Conservation (phyloP, 2,888 invertebrate species). For the Atethmia centrago region DNA sequence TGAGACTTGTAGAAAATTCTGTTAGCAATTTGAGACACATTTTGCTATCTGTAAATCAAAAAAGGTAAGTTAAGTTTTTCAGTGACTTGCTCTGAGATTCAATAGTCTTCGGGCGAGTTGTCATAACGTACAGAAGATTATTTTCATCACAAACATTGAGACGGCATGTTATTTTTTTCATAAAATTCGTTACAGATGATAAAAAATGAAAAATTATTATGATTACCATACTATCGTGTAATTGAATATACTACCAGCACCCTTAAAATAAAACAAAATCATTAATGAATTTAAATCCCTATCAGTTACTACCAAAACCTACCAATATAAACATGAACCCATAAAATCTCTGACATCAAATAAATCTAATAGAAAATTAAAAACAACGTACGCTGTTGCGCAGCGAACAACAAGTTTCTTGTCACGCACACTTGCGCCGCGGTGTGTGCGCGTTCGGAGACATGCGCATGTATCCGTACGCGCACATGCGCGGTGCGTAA, state of each 20-base stretch:
- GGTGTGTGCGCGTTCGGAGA: constrained; percentile 1
- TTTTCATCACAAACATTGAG: background rate
- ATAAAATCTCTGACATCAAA: constrained; percentile 66
- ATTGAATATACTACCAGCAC: constrained; percentile 1
- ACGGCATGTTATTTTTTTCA: background rate
- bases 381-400: constrained; percentile 61
- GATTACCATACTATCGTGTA: background rate
- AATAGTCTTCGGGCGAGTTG: background rate
- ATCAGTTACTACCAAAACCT: constrained; percentile 45
- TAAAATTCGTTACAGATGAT: background rate
- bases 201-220: accelerated
- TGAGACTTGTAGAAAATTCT: background rate
- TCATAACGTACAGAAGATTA: background rate
- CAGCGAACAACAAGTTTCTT: constrained; percentile 69
- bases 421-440: constrained; percentile 55
- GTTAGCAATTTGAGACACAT: background rate
- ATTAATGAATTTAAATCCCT: constrained; percentile 42
- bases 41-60: background rate
- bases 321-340: constrained; percentile 54
- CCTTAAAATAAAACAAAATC: constrained; percentile 3
- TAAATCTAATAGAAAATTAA: constrained; percentile 70
- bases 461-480: constrained; percentile 64
- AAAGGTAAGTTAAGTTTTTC: background rate
- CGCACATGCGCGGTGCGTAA: constrained; percentile 84
- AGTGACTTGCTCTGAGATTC: too few species aligned